Base-by-base conservation (phyloP, 2,888 invertebrate genomes). In the Clepsis dumicolana region DNA sequence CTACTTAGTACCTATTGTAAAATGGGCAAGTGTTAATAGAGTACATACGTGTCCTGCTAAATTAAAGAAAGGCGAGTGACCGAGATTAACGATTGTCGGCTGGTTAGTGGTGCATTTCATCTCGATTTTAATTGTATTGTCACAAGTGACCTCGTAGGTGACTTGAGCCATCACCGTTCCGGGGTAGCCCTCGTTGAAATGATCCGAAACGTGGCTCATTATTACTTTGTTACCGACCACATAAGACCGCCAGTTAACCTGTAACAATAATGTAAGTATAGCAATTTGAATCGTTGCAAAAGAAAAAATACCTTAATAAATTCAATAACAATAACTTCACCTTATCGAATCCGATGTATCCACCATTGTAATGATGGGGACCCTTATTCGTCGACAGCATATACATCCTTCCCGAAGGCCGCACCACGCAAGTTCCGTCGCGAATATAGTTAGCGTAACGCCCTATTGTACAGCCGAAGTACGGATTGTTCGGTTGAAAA, bases 11-110 rank as follows among this genome's bases (percentile, higher is more conserved):
- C n/a, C 2, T 50, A 7, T 24, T 24, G 0, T 44, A 16, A n/a
- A 52, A 52, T 21, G 16, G 29, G 7, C 8, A 29, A 24, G 21
- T 52, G 24, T 14, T 7, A 29, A 27, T 29, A 14, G 12, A n/a
- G 24, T 44, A 86, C 94, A 89, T 80, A 96, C 96, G 89, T 98
- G 98, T n/a, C 98, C 98, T 59, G 96, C 97, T 48, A 99, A 94
- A 90, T 99, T 99, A 88, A 99, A 98, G 86, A 97, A 99, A 0
- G 97, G 95, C 81, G 98, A 97, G 85, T 97, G 97, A 56, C 98
- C 98, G 65, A 99, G 89, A 86, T 98, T 98, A 71, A 99, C 94
- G 14, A 97, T 95, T 0, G 98, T 98, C 0, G 97, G 95, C 81
- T 97, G 96, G 10, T 95, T 96, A 2, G 96, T 95, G 2, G 95